Conservation (phyloP, 2,888 invertebrate species). For the Macrosiphum euphorbiae region DNA sequence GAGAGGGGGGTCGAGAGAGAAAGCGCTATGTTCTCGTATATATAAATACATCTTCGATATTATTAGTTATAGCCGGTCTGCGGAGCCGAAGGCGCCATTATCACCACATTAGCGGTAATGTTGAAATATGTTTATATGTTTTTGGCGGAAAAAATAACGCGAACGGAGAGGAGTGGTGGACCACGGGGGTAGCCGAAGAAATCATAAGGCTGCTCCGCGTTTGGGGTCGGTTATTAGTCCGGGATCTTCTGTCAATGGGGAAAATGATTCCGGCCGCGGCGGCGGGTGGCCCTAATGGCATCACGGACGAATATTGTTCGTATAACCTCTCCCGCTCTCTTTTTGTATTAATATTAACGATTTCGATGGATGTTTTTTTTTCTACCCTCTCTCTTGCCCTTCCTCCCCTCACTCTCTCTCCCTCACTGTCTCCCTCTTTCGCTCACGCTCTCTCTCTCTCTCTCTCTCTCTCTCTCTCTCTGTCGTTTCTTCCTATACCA, state of each 20-base stretch:
- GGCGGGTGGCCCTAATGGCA: slow-evolving; percentile 54
- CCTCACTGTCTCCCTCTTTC: not conserved
- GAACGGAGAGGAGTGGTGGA: not conserved
- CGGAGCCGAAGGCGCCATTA: slow-evolving; percentile 64
- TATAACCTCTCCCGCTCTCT: slow-evolving; percentile 58
- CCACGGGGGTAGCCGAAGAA: slow-evolving; percentile 16
- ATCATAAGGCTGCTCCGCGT: slow-evolving; percentile 54
- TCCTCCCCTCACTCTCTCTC: no score
- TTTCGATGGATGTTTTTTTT: slow-evolving; percentile 59
- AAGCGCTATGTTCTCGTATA: not conserved
- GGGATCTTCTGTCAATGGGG: slow-evolving; percentile 65
- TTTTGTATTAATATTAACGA: slow-evolving; percentile 65
- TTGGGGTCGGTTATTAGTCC: slow-evolving; percentile 64
- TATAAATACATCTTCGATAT: slow-evolving; percentile 64
- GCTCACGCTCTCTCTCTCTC: no score
- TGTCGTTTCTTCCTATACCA: not conserved
- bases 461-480: no score
- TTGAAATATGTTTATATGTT: slow-evolving; percentile 65
- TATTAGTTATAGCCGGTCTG: slow-evolving; percentile 65
- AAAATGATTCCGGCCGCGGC: slow-evolving; percentile 59
- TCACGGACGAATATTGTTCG: slow-evolving; percentile 58
- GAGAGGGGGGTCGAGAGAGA: not conserved
- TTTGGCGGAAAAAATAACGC: slow-evolving; percentile 58
- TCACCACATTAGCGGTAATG: slow-evolving; percentile 65
- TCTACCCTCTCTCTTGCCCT: not conserved